Base-by-base conservation (phyloP, 2,888 invertebrate genomes). In the Microctonus brassicae region DNA sequence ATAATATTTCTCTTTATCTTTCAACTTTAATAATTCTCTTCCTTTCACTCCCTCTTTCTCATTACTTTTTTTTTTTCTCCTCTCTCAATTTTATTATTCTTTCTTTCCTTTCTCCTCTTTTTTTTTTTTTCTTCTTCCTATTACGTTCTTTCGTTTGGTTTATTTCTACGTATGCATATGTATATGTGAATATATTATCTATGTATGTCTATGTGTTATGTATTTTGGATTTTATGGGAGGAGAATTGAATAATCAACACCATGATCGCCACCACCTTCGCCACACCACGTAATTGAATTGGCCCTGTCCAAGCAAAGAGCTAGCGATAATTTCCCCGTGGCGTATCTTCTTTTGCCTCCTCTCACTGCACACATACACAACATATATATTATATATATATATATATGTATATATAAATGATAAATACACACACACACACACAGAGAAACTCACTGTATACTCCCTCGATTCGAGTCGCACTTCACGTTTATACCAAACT, bases 261-360 rank as follows among this genome's bases (percentile, higher is more conserved):
- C 47, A n/a, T 42, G 63, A 20, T 63, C 42, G 17, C 47, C 47
- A 47, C 47, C 47, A 47, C 47, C 47, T 47, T 47, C 47, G 17
- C 61, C 53, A 34, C 60, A 34, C 47, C 36, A n/a, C 20, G 57
- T 57, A 55, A 58, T 36, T 34, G 66, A 20, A 29, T 34, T 53
- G 33, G 52, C 47, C 64, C 26, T 17, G 33, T 33, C 65, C 24
- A 17, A n/a, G 7, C 6, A 47, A 47, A 47, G 17, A 47, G 47
- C 47, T 9, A 47, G 47, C 17, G 71, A 71, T 61, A 61, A 66
- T 71, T 71, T 71, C 71, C 66, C 71, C 71, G 71, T 58, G 61
- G 61, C 66, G 61, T 52, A 62, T 68, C 62, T 68, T 34, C 68
- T 72, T 47, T 64, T 63, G 66, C 26, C 69, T 57, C 73, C 42